Base-by-base conservation (phyloP, 2,113 vertebrate species). In the Noctilio leporinus region DNA sequence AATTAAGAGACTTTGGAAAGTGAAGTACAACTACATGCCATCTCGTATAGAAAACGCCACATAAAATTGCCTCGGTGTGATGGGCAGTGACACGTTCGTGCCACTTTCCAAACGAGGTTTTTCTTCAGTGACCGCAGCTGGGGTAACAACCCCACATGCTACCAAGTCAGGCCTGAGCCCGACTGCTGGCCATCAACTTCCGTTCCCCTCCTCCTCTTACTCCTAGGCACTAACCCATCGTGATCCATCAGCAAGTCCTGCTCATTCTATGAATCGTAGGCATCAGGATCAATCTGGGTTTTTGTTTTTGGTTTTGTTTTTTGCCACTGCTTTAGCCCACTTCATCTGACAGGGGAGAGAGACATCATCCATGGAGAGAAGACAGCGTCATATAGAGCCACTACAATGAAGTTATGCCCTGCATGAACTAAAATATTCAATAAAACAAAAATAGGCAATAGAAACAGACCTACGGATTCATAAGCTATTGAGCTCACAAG, bases 341-440 rank as follows among this genome's bases (percentile, higher is more conserved):
- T 33, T 72, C 33, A 51, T 2, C 17, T 17, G 28, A 9, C 30
- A 64, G 10, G 49, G 5, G 30, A 72, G 40, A 90, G 40, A 55
- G 9, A 35, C 20, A 62, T 80, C 59, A 38, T 81, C 19, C 26
- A 24, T 40, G 16, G 22, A 65, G 17, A 65, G n/a, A 90, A 78
- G 17, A 7, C 1, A 49, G 1, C 14, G 14, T 26, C 33, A 16
- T 20, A 5, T 8, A 26, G 12, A 69, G 15, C 2, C 4, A 1
- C 1, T 10, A 26, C 1, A 64, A 55, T 51, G 45, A 73, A 17
- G 35, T 78, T 59, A n/a, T 40, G 53, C 45, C 49, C 15, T n/a
- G 8, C 33, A 38, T 95, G 16, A 40, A 47, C 3, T 57, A 67
- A 89, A 92, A 75, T n/a, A 67, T n/a, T 4, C 38, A 51, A 38